Percentiles rank a stretch among this genome's conserved stretches.
phyloP scores from a whole-genome alignment of 2,888 invertebrate species.

The Cheilosia impressa region DNA sequence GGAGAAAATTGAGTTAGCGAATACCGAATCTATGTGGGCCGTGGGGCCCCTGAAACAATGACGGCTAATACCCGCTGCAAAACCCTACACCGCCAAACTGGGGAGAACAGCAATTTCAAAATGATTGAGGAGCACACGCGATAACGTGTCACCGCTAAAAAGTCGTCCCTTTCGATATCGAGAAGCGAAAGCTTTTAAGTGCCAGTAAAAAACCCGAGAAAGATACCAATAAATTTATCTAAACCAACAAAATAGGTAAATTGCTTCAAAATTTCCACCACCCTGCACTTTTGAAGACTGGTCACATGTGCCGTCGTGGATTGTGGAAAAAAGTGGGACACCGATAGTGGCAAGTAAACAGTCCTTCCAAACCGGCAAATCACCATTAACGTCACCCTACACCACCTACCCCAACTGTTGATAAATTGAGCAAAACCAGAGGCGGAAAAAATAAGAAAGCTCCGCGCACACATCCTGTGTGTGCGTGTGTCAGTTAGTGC shows the following conservation, averaged over 20 bases:
- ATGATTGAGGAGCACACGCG: slow-evolving; percentile 62
- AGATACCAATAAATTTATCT: background rate
- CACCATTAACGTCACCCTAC: slow-evolving; percentile 50
- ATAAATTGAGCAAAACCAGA: slow-evolving; percentile 39
- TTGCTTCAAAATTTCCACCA: slow-evolving; percentile 15
- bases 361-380: slow-evolving; percentile 27
- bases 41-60: background rate
- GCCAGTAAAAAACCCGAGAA: background rate
- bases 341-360: slow-evolving; percentile 6
- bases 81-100: background rate
- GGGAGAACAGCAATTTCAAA: slow-evolving; percentile 18
- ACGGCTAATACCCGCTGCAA: slow-evolving; percentile 1
- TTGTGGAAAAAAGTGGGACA: background rate
- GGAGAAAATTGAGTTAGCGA: slow-evolving; percentile 1
- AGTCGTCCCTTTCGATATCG: background rate
- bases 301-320: background rate
- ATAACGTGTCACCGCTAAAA: slow-evolving; percentile 41
- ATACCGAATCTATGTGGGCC: background rate
- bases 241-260: slow-evolving; percentile 20
- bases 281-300: background rate
- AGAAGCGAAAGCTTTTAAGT: slow-evolving; percentile 23
- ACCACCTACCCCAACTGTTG: slow-evolving; percentile 57
- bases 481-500: slow-evolving; percentile 9
- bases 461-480: slow-evolving; percentile 21
- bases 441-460: background rate